phyloP scores from a whole-genome alignment of 2,113 vertebrate species.

The Steatornis caripensis region DNA sequence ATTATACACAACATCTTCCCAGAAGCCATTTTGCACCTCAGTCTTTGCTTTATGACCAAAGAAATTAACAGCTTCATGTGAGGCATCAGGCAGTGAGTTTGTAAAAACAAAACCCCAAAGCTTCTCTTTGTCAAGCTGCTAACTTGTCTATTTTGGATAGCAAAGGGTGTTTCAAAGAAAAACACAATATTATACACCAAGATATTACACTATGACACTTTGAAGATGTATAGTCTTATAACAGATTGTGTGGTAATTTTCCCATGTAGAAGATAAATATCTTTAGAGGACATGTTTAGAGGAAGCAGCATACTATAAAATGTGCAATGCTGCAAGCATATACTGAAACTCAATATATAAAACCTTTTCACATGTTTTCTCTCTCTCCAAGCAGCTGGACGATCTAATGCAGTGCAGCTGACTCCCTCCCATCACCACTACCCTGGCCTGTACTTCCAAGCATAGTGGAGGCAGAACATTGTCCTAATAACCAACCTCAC shows the following conservation, averaged over 20 bases:
- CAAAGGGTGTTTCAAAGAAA: neutral
- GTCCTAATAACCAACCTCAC: neutral
- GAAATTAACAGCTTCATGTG: neutral
- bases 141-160: neutral
- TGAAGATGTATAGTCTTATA: neutral
- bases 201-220: neutral
- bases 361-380: neutral
- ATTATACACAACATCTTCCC: slow-evolving; percentile 31
- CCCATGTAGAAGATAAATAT: neutral
- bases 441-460: neutral
- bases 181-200: neutral
- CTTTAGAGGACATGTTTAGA: neutral
- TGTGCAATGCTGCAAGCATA: neutral
- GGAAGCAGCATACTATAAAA: neutral
- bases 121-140: neutral
- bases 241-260: neutral
- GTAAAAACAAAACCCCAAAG: neutral
- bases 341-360: neutral
- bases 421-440: neutral
- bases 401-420: neutral
- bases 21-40: neutral
- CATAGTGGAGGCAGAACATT: neutral
- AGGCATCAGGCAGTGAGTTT: neutral
- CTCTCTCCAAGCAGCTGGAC: neutral
- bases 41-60: slow-evolving; percentile 15